Evolutionary conservation across 1,140 invertebrate species (phyloP).

Genomic region (Tigriopus japonicus): DNA sequence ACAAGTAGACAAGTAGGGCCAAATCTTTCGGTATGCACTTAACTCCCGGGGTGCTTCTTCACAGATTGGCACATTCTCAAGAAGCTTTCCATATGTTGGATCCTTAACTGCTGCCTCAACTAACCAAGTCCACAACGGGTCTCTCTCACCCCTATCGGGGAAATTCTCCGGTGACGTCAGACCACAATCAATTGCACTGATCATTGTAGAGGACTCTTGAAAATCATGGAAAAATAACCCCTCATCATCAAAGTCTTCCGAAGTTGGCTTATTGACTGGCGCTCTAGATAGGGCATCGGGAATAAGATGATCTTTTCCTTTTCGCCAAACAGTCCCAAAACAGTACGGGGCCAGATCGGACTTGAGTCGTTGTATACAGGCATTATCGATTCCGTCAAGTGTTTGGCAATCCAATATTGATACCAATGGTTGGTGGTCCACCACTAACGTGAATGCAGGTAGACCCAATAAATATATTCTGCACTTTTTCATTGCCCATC

Average conservation of each 20-base stretch:
- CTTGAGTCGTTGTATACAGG: constrained; percentile 8
- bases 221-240: not conserved
- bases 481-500: constrained; percentile 19
- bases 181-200: too few species aligned
- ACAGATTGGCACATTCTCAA: not conserved
- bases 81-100: not conserved
- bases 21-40: not conserved
- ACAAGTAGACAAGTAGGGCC: not conserved
- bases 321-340: not conserved
- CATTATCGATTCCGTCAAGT: constrained; percentile 19
- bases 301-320: not conserved
- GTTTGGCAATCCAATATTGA: constrained; percentile 19
- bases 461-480: constrained; percentile 17
- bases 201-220: not conserved
- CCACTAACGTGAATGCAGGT: constrained; percentile 19
- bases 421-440: constrained; percentile 23
- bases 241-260: not conserved
- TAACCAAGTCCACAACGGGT: not conserved
- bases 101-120: not conserved
- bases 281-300: not conserved
- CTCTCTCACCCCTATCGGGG: not conserved
- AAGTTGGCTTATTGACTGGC: not conserved
- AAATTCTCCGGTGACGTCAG: too few species aligned
- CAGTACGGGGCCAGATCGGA: not conserved
- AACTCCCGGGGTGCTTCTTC: not conserved